Evolutionary conservation across 2,113 vertebrate genomes (phyloP).

Genomic region (Vimba vimba): DNA sequence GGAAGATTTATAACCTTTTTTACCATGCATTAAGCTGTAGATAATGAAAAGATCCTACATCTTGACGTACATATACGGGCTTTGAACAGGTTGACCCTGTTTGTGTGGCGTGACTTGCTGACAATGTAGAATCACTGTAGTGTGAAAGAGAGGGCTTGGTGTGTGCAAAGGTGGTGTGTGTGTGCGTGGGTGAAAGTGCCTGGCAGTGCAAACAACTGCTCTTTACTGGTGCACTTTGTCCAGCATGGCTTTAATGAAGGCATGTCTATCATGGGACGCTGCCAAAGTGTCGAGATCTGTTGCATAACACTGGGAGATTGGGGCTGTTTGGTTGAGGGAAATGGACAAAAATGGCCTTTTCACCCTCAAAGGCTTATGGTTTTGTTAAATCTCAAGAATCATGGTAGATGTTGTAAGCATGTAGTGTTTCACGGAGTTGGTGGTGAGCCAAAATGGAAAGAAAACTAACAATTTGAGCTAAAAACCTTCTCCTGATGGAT

Average conservation of each 20-base stretch:
- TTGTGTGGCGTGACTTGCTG: constrained; percentile 25
- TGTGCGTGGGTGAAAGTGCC: constrained; percentile 65
- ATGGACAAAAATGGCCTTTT: not conserved
- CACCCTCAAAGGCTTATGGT: constrained; percentile 15
- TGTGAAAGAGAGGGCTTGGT: constrained; percentile 45
- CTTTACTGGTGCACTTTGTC: constrained; percentile 55
- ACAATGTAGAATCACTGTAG: constrained; percentile 21
- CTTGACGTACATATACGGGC: not conserved
- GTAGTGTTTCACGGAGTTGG: not conserved
- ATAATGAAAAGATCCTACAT: not conserved
- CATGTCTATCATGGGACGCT: constrained; percentile 50
- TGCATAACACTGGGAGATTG: constrained; percentile 55
- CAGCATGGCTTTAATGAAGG: constrained; percentile 56
- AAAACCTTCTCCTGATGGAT: not conserved
- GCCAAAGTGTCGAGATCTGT: constrained; percentile 60
- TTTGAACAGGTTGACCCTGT: constrained; percentile 39
- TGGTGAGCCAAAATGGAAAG: not conserved
- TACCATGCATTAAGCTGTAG: not conserved
- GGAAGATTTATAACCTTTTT: not conserved
- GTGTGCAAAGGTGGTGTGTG: constrained; percentile 66
- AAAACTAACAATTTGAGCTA: not conserved
- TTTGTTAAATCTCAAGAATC: not conserved
- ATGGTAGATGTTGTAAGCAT: not conserved
- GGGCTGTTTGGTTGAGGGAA: not conserved
- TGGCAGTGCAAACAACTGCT: constrained; percentile 51